Conservation (phyloP, 2,113 vertebrate genomes). For the Eulemur macaco region DNA sequence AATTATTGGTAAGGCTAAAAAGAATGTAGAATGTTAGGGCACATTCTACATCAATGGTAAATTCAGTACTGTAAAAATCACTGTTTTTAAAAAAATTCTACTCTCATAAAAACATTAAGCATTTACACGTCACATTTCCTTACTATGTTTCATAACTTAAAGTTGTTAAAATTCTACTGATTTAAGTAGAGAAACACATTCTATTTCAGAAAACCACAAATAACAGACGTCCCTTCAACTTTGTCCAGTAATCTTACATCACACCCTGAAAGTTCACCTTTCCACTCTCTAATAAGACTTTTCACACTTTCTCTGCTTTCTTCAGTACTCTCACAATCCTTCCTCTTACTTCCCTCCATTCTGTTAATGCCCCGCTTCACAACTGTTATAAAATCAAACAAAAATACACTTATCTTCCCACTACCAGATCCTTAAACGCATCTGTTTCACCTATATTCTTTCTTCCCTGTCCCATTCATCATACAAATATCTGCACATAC, state of each 20-base stretch:
- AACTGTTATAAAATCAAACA: background rate
- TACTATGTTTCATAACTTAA: background rate
- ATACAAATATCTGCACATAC: no score
- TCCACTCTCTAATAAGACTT: background rate
- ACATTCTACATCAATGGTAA: background rate
- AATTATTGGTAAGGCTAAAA: conserved; percentile 89
- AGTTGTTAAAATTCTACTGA: conserved; percentile 5
- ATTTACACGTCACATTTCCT: background rate
- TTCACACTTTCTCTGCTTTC: background rate
- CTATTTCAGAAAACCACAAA: conserved; percentile 23
- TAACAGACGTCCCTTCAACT: background rate
- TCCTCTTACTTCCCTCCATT: background rate
- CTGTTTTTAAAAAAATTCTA: background rate
- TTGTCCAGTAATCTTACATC: background rate
- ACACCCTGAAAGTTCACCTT: background rate
- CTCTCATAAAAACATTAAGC: background rate
- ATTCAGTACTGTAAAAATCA: background rate
- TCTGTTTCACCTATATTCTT: background rate
- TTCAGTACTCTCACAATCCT: background rate
- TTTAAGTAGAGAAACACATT: conserved; percentile 10
- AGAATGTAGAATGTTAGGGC: conserved; percentile 50
- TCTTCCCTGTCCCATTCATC: background rate
- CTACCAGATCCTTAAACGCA: background rate
- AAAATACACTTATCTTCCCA: background rate
- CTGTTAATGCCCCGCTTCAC: background rate